Percentiles rank a stretch among this genome's conserved stretches.
Evolutionary conservation across 2,888 invertebrate species (phyloP).

Genomic region (Dynastes tityus): DNA sequence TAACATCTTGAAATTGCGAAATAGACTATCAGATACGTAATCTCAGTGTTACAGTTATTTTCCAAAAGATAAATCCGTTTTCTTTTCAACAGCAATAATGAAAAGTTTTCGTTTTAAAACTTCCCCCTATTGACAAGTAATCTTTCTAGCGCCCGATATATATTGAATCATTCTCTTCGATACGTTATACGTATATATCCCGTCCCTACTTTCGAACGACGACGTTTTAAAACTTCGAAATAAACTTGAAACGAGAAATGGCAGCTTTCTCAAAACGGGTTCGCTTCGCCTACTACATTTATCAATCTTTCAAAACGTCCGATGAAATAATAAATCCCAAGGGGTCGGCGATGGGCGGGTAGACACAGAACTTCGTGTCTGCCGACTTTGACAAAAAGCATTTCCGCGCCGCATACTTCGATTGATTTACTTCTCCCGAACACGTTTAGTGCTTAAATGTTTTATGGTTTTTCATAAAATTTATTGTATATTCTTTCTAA

Average conservation of each 20-base stretch:
- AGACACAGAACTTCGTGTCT: slow-evolving; percentile 1
- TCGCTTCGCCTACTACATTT: neutral
- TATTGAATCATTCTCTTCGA: too few relatives aligned
- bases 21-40: too few relatives aligned
- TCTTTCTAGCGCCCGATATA: too few relatives aligned
- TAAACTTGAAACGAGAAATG: slow-evolving; percentile 2
- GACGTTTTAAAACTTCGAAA: slow-evolving; percentile 13
- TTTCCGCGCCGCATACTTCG: slow-evolving; percentile 17
- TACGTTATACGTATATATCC: neutral
- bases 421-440: slow-evolving; percentile 12
- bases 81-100: too few relatives aligned
- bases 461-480: too few relatives aligned
- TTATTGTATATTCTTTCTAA: too few relatives aligned
- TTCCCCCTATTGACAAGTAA: too few relatives aligned
- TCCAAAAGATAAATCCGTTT: too few relatives aligned
- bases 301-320: slow-evolving; percentile 24
- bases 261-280: neutral
- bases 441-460: neutral
- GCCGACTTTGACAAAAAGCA: slow-evolving; percentile 33
- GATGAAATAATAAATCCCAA: slow-evolving; percentile 15
- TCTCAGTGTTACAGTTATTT: too few relatives aligned
- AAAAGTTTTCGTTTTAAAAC: too few relatives aligned
- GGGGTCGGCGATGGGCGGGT: neutral
- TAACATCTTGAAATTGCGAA: too few relatives aligned
- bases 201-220: neutral